Base-by-base conservation (phyloP, 2,888 invertebrate species). In the Mamestra brassicae region DNA sequence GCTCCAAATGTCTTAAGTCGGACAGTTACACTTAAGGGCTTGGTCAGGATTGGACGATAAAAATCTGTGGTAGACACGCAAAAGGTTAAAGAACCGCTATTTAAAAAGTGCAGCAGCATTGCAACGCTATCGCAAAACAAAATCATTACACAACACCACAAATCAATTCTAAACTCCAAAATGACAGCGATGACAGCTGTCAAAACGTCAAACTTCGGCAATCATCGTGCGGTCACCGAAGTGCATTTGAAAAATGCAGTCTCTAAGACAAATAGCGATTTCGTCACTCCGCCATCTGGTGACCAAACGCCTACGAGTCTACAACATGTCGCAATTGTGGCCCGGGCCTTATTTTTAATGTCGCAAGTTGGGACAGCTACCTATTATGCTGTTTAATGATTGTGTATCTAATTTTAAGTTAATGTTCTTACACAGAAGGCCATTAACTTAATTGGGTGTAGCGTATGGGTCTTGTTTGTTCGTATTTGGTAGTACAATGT, bases 201-300 rank as follows among this genome's bases (percentile, higher is more conserved):
- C 90, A 88, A 85, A 88, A 81, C 77, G 78, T 81, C 81, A 81
- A 76, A 78, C 62, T 71, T 67, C 76, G 67, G 77, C 83, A 85
- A 85, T 71, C 67, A 50, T 68, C 76, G 80, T 68, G 70, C 69
- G 68, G 82, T 83, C 76, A 69, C 58, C 55, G 70, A 73, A 81
- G 55, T 87, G 88, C 84, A 87, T 87, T 85, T 75, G 74, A 85
- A 88, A 88, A 88, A 87, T 85, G 88, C 87, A 87, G 83, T 78
- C 74, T 74, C 81, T 81, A 86, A 85, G 80, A 88, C 88, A 87
- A 85, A 88, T 85, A 89, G 86, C 80, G 84, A 80, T 92, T 89
- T 89, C 89, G 87, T 89, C 89, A 90, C 85, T 78, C 58, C 76
- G 77, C 88, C 94, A 93, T 93, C 90, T 93, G 93, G 92, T 78